phyloP scores from a whole-genome alignment of 2,797 vertebrate species.

The Amblyraja radiata region DNA sequence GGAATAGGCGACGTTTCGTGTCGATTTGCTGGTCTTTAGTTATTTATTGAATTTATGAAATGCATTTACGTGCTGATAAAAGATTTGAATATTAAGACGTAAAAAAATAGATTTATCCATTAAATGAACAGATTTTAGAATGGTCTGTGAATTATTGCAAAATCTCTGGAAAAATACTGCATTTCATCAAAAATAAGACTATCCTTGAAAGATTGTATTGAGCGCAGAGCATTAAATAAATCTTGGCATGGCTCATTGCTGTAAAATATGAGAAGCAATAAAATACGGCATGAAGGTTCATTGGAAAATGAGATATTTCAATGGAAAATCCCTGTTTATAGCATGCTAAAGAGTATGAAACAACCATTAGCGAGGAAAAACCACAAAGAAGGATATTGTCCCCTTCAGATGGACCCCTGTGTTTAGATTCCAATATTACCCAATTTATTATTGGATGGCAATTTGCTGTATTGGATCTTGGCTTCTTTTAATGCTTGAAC shows the following conservation, averaged over 20 bases:
- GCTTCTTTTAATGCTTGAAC: background rate
- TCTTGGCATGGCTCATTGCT: background rate
- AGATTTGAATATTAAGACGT: background rate
- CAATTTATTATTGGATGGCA: background rate
- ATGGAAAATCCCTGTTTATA: background rate
- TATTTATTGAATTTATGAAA: background rate
- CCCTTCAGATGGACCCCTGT: background rate
- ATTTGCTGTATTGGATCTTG: background rate
- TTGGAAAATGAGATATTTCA: background rate
- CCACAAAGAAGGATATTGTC: background rate
- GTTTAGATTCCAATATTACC: background rate
- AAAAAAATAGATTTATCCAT: background rate
- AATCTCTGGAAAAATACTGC: background rate
- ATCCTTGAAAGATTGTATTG: background rate
- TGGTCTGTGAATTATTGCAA: background rate
- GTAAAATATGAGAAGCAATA: background rate
- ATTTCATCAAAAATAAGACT: no score
- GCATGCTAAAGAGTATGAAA: background rate
- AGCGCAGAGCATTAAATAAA: background rate
- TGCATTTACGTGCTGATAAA: background rate
- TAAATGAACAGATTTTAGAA: background rate
- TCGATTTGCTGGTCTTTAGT: background rate
- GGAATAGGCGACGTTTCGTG: no score
- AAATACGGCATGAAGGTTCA: background rate
- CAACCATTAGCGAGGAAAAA: background rate